Base-by-base conservation (phyloP, 2,888 invertebrate genomes). In the Zootermopsis nevadensis region DNA sequence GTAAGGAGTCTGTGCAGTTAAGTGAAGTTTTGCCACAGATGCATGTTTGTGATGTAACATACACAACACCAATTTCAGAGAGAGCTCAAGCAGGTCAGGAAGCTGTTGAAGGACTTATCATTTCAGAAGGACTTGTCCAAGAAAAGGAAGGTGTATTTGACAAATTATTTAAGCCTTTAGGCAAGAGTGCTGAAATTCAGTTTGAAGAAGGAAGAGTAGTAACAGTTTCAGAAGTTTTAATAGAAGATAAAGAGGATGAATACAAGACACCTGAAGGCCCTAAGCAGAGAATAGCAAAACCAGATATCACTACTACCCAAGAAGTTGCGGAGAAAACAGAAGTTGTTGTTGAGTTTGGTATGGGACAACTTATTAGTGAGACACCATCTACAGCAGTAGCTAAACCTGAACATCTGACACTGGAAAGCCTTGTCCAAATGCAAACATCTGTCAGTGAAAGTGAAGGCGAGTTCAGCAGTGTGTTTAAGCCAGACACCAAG, bases 401-500 rank as follows among this genome's bases (percentile, higher is more conserved):
- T 87, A 82, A 88, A 86, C 81, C 86, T 3, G 87, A 89, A 84
- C 89, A 91, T 33, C 86, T 91, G 77, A 87, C 89, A 31, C 89
- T 90, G 82, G 89, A 89, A 86, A 89, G 91, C 27, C 83, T 91
- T 81, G 89, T 91, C 85, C 91, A 91, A 87, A 91, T 89, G 35
- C 91, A 92, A 88, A 88, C 91, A 60, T 86, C 91, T 67, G 84
- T 90, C 48, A 91, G 90, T 35, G 93, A 93, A 87, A 90, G 88
- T 86, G 93, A 93, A 89, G 89, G 88, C 81, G 85, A 87, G 33
- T 87, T 93, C 48, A 74, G 84, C 30, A 84, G 88, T 80, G 88
- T 88, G 84, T 82, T 86, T 35, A 85, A 85, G 77, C 85, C 86
- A 72, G 87, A 87, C 67, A 86, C 85, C 48, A 87, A 87, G 82